These are phyloP conservation scores for Leptothorax acervorum DNA, from an alignment of 2,888 invertebrate genomes.

Conservation along the genomic window DNA sequence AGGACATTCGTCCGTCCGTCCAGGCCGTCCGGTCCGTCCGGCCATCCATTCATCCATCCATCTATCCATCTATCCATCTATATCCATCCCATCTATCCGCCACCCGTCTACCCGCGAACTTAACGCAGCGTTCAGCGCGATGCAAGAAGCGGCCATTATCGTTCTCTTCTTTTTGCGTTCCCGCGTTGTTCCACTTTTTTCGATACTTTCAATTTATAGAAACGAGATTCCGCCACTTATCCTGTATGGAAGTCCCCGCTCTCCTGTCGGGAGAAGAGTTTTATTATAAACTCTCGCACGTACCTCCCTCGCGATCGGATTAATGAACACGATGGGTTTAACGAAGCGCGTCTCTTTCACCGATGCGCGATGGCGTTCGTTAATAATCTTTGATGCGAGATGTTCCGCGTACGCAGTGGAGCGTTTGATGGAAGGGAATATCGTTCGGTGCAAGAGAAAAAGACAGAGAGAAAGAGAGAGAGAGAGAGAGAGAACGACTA, in stretches of 20 bases:
- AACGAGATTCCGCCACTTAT: constrained; percentile 51
- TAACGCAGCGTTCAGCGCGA: constrained; percentile 62
- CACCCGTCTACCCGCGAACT: constrained; percentile 62
- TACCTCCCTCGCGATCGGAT: constrained; percentile 37
- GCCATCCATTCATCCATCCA: constrained; percentile 54
- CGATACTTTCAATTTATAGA: constrained; percentile 60
- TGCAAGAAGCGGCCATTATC: constrained; percentile 72
- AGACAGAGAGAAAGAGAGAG: background rate
- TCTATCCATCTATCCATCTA: constrained; percentile 58
- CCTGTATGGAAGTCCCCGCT: constrained; percentile 44
- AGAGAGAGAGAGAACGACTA: background rate
- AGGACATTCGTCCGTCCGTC: constrained; percentile 64
- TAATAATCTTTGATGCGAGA: constrained; percentile 55
- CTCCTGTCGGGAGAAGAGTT: constrained; percentile 39
- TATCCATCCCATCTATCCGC: constrained; percentile 63
- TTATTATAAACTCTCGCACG: constrained; percentile 49
- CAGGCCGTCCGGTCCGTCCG: constrained; percentile 51
- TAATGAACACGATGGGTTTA: constrained; percentile 53
- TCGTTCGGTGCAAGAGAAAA: constrained; percentile 12
- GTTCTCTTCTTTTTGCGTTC: constrained; percentile 62
- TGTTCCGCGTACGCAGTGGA: constrained; percentile 20
- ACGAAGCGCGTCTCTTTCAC: constrained; percentile 51
- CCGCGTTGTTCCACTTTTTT: constrained; percentile 53
- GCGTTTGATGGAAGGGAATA: constrained; percentile 33
- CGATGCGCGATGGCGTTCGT: constrained; percentile 37